These are phyloP conservation scores for Euschistus heros DNA, from an alignment of 1,140 invertebrate species.

Conservation along the genomic window DNA sequence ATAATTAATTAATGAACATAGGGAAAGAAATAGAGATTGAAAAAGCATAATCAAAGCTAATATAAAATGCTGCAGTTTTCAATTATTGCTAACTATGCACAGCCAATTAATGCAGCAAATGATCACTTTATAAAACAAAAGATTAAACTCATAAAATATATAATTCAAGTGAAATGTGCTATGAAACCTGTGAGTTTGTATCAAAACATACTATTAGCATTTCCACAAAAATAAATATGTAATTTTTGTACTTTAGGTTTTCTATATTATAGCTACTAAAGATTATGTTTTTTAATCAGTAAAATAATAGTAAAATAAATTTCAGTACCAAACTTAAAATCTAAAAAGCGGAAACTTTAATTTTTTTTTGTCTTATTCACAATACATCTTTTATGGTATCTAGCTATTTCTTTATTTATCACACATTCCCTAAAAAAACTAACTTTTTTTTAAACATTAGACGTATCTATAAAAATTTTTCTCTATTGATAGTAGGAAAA, in stretches of 20 bases:
- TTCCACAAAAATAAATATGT: too few relatives aligned
- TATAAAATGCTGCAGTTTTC: background rate
- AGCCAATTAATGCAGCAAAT: slow-evolving; percentile 6
- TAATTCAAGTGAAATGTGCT: too few relatives aligned
- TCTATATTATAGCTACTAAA: background rate
- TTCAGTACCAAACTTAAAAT: too few relatives aligned
- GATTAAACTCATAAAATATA: too few relatives aligned
- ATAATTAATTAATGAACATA: too few relatives aligned
- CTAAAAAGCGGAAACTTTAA: background rate
- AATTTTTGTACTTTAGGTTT: slow-evolving; percentile 13
- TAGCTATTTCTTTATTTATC: slow-evolving; percentile 11
- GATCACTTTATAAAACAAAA: background rate
- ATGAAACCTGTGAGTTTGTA: too few relatives aligned
- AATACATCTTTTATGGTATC: background rate
- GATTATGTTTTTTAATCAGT: background rate
- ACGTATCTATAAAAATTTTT: slow-evolving; percentile 13
- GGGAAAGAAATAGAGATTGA: background rate
- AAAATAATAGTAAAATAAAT: too few relatives aligned
- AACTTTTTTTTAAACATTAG: slow-evolving; percentile 15
- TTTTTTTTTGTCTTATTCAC: background rate
- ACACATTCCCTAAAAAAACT: slow-evolving; percentile 18
- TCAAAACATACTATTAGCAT: too few relatives aligned
- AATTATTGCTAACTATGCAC: slow-evolving; percentile 7
- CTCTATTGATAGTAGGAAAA: slow-evolving; percentile 15
- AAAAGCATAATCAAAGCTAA: background rate